phyloP scores from a whole-genome alignment of 2,797 vertebrate genomes.

The Falco concolor region DNA sequence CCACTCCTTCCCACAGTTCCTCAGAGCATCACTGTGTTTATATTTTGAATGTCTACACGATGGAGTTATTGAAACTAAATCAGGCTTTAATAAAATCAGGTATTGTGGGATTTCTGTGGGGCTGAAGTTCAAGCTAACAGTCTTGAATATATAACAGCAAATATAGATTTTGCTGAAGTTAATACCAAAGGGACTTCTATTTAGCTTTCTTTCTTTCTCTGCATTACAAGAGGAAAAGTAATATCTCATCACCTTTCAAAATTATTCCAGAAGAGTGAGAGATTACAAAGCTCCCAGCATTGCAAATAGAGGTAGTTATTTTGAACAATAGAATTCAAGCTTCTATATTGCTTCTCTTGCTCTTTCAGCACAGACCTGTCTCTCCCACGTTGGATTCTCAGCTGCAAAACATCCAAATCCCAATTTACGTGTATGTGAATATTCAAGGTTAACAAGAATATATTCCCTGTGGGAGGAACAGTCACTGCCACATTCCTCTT shows the following conservation, averaged over 20 bases:
- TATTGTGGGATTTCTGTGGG: background rate
- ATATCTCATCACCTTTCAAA: background rate
- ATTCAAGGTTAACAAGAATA: background rate
- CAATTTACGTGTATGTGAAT: background rate
- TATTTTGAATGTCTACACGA: background rate
- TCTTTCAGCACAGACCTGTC: background rate
- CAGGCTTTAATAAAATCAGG: slow-evolving; percentile 23
- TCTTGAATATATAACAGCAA: background rate
- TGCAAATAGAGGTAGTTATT: background rate
- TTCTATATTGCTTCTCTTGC: background rate
- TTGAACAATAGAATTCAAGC: background rate
- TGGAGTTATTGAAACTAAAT: background rate
- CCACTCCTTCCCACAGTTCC: background rate
- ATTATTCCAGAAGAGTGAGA: background rate
- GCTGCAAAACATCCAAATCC: background rate
- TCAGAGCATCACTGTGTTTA: background rate
- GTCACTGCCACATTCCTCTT: background rate
- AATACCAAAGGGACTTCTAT: background rate
- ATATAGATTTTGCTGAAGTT: background rate
- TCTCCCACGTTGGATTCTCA: background rate
- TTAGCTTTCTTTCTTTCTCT: background rate
- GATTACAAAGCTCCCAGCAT: background rate
- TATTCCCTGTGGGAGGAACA: background rate
- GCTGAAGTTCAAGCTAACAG: background rate
- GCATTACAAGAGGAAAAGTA: background rate